Evolutionary conservation across 2,888 invertebrate species (phyloP), one percentile per base, ranked within the genome.

Genomic region (Chloromyia formosa): DNA sequence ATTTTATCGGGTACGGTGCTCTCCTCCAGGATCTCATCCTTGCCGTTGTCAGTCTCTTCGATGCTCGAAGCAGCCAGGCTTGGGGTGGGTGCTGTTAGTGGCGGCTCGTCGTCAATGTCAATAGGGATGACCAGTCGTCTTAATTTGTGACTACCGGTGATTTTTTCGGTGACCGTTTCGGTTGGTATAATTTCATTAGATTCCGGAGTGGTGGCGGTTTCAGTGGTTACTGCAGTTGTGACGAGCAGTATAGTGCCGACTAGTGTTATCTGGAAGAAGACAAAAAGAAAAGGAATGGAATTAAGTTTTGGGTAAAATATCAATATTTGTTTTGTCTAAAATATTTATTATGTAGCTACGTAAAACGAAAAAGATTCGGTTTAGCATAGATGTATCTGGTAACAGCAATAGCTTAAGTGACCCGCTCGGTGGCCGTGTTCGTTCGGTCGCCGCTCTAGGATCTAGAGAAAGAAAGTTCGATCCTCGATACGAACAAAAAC

Each of bases 151-250:
- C 16, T 40, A 9, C 62, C 42, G 9, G n/a, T 71, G 10, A 7
- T 35, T 20, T 56, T 56, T n/a, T 60, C 27, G 2, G 20, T n/a
- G 12, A 40, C 40, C 2, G 71, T 20, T 35, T 91, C 89, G 0
- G 89, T 87, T 0, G 91, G 89, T 1, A 90, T 82, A n/a, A 84
- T 81, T 80, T 84, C 84, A 75, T 85, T 85, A 71, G 82, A 83
- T 69, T 84, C 84, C 3, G 27, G 27, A 7, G 27, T 35, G 10
- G 82, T 82, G 27, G 82, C 81, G 73, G 78, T 81, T n/a, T 81
- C 81, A 9, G 75, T 75, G 69, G 80, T 78, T 66, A 79, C 77
- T 56, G 79, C 75, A 20, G 61, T 72, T 60, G 61, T 14, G 3
- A 77, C 40, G 10, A 71, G 58, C 7, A 71, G 71, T 9, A 71